A percentile compares a stretch with the other conserved stretches of the same genome.
Conservation (phyloP, 2,888 invertebrate species). For the Hyposoter dolosus region DNA sequence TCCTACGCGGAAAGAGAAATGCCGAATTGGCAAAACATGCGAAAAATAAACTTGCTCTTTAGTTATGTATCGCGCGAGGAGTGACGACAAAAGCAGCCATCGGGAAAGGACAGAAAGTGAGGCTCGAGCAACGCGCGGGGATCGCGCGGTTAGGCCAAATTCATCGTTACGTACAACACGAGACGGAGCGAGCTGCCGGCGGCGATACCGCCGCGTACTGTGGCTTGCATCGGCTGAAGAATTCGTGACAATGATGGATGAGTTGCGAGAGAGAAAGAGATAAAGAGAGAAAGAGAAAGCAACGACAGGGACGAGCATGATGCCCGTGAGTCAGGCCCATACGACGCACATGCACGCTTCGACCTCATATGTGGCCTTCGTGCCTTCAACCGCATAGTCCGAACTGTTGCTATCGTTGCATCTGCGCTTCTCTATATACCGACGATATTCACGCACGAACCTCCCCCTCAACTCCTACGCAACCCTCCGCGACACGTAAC, state of each 20-base stretch:
- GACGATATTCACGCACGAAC: constrained; percentile 63
- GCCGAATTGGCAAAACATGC: constrained; percentile 11
- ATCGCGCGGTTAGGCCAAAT: constrained; percentile 45
- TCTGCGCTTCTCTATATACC: constrained; percentile 78
- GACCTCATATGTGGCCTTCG: constrained; percentile 81
- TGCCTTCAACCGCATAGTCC: constrained; percentile 77
- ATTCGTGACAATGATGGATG: constrained; percentile 84
- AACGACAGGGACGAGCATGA: constrained; percentile 74
- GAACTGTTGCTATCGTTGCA: constrained; percentile 82
- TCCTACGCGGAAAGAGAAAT: background rate
- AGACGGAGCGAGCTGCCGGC: constrained; percentile 57
- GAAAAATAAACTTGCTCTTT: constrained; percentile 47
- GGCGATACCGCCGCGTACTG: constrained; percentile 61
- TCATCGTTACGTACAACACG: constrained; percentile 45
- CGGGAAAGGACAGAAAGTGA: constrained; percentile 49
- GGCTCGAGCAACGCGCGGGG: constrained; percentile 33
- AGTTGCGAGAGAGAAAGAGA: constrained; percentile 43
- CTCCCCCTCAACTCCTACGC: constrained; percentile 59
- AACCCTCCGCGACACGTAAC: constrained; percentile 63
- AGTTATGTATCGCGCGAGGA: constrained; percentile 43
- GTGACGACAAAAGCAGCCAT: constrained; percentile 66
- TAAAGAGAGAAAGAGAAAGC: constrained; percentile 30
- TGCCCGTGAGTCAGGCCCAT: constrained; percentile 83
- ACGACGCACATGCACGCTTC: constrained; percentile 77
- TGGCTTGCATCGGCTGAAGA: constrained; percentile 70